phyloP scores from a whole-genome alignment of 2,797 vertebrate species.

The Bryconaethiops microstoma region DNA sequence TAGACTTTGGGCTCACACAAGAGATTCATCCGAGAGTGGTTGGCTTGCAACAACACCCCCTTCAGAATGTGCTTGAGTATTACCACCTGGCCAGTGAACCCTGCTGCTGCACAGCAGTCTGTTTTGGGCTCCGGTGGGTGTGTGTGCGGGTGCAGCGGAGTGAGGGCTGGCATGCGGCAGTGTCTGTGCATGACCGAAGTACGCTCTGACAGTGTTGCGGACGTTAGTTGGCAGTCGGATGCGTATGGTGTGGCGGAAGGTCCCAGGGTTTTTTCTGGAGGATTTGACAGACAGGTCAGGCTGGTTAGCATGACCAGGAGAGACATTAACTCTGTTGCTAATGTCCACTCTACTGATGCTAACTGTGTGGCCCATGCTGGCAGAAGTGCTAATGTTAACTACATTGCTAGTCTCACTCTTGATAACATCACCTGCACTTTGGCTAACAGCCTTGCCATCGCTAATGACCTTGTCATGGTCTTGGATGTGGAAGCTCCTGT shows the following conservation, averaged over 20 bases:
- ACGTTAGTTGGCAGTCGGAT: constrained; percentile 73
- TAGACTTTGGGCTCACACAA: background rate
- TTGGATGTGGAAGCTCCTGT: background rate
- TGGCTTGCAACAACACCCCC: background rate
- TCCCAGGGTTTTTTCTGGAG: constrained; percentile 46
- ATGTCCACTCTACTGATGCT: background rate
- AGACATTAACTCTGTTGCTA: constrained; percentile 8
- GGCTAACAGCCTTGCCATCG: too few relatives aligned
- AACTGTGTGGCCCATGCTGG: background rate
- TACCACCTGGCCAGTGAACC: background rate
- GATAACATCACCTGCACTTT: background rate
- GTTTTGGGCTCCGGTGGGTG: background rate
- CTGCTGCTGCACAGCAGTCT: background rate
- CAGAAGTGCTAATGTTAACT: background rate
- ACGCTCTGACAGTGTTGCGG: constrained; percentile 70
- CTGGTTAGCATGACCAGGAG: constrained; percentile 13
- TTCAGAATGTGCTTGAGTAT: background rate
- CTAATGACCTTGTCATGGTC: background rate
- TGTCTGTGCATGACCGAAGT: constrained; percentile 63
- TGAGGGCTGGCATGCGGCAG: background rate
- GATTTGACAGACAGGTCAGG: constrained; percentile 43
- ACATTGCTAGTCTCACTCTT: too few relatives aligned
- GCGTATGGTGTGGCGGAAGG: constrained; percentile 71
- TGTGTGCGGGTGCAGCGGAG: background rate
- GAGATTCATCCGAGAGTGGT: background rate